A percentile compares a stretch with the other conserved stretches of the same genome.
Evolutionary conservation across 2,888 invertebrate species (phyloP).

Genomic region (Macrophya alboannulata): DNA sequence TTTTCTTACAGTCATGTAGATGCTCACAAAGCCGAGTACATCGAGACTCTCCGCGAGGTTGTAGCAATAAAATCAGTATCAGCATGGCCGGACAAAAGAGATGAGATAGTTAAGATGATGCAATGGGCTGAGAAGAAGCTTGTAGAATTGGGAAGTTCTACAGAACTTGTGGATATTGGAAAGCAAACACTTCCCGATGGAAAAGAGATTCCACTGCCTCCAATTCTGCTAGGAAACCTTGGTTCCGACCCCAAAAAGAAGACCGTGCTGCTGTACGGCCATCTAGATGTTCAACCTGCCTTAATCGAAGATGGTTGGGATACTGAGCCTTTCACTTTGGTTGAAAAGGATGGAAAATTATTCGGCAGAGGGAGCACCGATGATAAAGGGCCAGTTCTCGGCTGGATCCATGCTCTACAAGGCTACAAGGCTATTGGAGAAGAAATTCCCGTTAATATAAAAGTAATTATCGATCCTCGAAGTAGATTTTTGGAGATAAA

Average conservation of each 20-base stretch:
- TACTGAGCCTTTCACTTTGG: constrained; percentile 95
- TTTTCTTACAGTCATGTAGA: constrained; percentile 88
- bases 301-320: constrained; percentile 96
- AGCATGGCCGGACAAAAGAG: constrained; percentile 91
- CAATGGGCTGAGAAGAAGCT: constrained; percentile 89
- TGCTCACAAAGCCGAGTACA: constrained; percentile 88
- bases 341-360: constrained; percentile 93
- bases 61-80: constrained; percentile 98
- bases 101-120: constrained; percentile 92
- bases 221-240: constrained; percentile 90
- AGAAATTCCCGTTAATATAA: constrained; percentile 89
- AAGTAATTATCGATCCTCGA: constrained; percentile 74
- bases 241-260: constrained; percentile 92
- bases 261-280: constrained; percentile 97
- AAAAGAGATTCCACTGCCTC: constrained; percentile 89
- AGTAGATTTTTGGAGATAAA: neutral
- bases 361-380: constrained; percentile 96
- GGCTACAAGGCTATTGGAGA: constrained; percentile 89
- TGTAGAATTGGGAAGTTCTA: constrained; percentile 86
- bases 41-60: constrained; percentile 90
- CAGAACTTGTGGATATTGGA: constrained; percentile 90
- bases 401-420: constrained; percentile 97
- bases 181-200: constrained; percentile 88
- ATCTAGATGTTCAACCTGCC: constrained; percentile 99
- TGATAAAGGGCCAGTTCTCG: constrained; percentile 97